These are phyloP conservation scores for Panurus biarmicus DNA, from an alignment of 2,113 vertebrate species.

Conservation along the genomic window DNA sequence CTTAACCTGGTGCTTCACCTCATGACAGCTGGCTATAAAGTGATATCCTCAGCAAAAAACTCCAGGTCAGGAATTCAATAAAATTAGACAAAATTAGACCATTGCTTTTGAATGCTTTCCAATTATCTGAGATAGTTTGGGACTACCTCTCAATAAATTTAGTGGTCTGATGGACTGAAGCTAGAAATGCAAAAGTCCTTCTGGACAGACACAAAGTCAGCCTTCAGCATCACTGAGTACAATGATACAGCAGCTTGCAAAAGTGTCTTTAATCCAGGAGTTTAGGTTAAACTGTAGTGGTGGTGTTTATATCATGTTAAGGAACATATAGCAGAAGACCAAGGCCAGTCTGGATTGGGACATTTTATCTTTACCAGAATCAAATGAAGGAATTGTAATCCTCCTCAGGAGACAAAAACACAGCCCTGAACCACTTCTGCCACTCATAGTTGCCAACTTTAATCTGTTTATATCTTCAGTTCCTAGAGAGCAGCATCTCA, in stretches of 20 bases:
- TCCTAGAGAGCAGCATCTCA: neutral
- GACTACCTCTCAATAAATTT: neutral
- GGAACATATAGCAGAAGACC: neutral
- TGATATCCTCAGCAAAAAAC: neutral
- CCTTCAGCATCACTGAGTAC: neutral
- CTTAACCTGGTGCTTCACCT: neutral
- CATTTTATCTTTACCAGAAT: neutral
- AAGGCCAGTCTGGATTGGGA: neutral
- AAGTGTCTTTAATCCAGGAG: neutral
- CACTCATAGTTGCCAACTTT: neutral
- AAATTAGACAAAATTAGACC: neutral
- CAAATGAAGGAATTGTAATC: neutral
- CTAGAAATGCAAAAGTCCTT: neutral
- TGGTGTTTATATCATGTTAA: neutral
- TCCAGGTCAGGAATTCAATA: neutral
- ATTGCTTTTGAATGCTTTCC: neutral
- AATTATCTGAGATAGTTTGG: neutral
- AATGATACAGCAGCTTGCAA: neutral
- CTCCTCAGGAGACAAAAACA: neutral
- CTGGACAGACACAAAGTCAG: neutral
- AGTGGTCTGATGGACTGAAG: neutral
- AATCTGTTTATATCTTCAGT: neutral
- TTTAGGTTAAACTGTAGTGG: neutral
- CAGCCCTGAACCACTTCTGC: neutral
- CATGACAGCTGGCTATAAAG: neutral